Evolutionary conservation across 1,140 invertebrate species (phyloP), one percentile per base, ranked within the genome.

Genomic region (Theocolax elegans): DNA sequence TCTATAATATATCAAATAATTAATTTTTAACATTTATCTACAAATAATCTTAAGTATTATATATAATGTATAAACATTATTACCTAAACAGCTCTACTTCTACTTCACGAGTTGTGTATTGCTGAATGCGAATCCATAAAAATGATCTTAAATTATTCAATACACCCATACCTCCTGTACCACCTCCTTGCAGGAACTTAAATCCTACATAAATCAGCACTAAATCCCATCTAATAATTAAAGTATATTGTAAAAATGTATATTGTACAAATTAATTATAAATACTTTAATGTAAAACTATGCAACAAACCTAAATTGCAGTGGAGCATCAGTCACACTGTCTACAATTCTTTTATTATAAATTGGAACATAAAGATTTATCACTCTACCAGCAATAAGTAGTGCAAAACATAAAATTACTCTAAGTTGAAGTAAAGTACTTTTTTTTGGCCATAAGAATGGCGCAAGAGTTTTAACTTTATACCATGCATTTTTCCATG

Each of bases 361-460:
- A 78, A 99, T 92, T 42, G 96, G 97, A 31, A 98, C 94, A 84
- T 92, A 95, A 15, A 99, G 86, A 88, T 98, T 99, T 58, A 96
- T 92, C n/a, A 92, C 90, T 78, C 97, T 89, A 21, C 96, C 97
- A 27, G 85, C 88, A 13, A 90, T 80, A 12, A 99, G 87, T 13
- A 96, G 84, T 0, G 89, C 13, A 29, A 99, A 89, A 83, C 97
- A 99, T 66, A 96, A 81, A 4, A 97, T 53, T 0, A 99, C 96
- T 64, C 92, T 87, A 0, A 95, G 72, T 82, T 99, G 97, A 7
- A 99, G 87, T 1, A 88, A 77, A 3, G 87, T 54, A 81, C 91
- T 91, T 71, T 93, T 95, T 73, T 91, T 93, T 0, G 97, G 97
- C 97, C 97, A 99, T n/a, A 98, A 86, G 85, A 97, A 98, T 1